phyloP scores from a whole-genome alignment of 2,113 vertebrate species.

The Danio rerio region GRCz12tu NC_133185.1:2325001-2325500 shows the following conservation, averaged over 20 bases:
- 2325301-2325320: too few relatives aligned
- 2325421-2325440: too few relatives aligned
- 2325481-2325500: too few relatives aligned
- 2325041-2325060: slow-evolving; percentile 55
- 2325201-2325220: neutral
- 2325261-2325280: neutral
- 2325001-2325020: slow-evolving; percentile 30
- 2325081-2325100: slow-evolving; percentile 55
- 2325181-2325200: slow-evolving; percentile 30
- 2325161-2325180: slow-evolving; percentile 13
- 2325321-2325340: too few relatives aligned
- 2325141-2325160: slow-evolving; percentile 11
- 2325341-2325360: neutral
- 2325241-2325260: neutral
- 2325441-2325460: too few relatives aligned
- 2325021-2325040: slow-evolving; percentile 36
- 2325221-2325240: neutral
- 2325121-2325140: slow-evolving; percentile 53
- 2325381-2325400: too few relatives aligned
- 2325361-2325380: too few relatives aligned
- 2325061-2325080: slow-evolving; percentile 50
- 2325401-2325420: too few relatives aligned
- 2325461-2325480: too few relatives aligned
- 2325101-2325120: slow-evolving; percentile 52
- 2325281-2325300: too few relatives aligned